phyloP scores from a whole-genome alignment of 2,797 vertebrate species.

The Clarias pachynema region DNA sequence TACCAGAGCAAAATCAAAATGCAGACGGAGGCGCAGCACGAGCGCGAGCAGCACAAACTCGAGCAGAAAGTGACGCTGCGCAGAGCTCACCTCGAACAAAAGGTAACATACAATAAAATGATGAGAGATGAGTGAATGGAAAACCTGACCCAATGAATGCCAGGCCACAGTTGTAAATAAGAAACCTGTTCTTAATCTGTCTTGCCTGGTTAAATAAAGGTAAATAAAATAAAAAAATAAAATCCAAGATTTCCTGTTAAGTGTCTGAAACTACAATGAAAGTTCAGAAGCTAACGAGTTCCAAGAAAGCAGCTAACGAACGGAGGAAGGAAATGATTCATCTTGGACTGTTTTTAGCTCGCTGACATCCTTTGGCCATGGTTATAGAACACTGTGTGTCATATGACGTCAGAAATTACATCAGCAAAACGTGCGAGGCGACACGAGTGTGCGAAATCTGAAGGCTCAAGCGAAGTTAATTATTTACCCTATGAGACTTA shows the following conservation, averaged over 20 bases:
- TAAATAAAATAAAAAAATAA: no score
- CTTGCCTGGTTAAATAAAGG: no score
- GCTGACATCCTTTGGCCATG: not conserved
- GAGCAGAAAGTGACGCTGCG: constrained; percentile 97
- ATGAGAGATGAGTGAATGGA: not conserved
- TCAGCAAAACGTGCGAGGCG: not conserved
- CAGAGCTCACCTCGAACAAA: constrained; percentile 95
- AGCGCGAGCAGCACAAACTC: constrained; percentile 96
- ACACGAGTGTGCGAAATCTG: not conserved
- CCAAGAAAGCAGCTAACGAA: not conserved
- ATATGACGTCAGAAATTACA: not conserved
- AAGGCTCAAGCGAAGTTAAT: not conserved
- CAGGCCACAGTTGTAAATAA: no score
- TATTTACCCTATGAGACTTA: not conserved
- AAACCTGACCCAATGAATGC: not conserved
- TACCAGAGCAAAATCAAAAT: constrained; percentile 99
- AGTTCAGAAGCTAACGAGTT: no score
- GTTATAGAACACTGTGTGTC: not conserved
- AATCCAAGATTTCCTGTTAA: not conserved
- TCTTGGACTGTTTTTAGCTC: not conserved
- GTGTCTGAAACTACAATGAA: not conserved
- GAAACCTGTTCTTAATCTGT: no score
- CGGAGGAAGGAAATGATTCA: not conserved
- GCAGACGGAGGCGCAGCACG: constrained; percentile 98
- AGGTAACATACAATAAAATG: constrained; percentile 74